Percentiles rank a stretch among this genome's conserved stretches.
phyloP scores from a whole-genome alignment of 2,888 invertebrate species.

The Carabus problematicus region DNA sequence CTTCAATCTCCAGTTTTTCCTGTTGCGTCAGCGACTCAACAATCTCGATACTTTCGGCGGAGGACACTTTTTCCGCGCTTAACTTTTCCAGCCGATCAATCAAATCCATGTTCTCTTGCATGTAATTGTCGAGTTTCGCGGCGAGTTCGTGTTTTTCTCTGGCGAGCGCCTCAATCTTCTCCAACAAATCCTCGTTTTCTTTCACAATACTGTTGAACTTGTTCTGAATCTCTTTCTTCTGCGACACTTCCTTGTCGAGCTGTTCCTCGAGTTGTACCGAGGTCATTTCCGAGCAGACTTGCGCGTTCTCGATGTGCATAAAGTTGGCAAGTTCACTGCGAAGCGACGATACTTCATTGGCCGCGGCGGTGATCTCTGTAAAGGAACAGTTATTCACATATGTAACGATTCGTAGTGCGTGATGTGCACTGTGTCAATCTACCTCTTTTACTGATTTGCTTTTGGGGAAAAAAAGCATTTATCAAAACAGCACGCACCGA shows the following conservation, averaged over 20 bases:
- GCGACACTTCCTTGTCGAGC: conserved; percentile 64
- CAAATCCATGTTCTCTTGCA: conserved; percentile 77
- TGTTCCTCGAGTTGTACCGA: conserved; percentile 82
- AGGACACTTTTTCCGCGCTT: conserved; percentile 74
- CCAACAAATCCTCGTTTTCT: conserved; percentile 64
- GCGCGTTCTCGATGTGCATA: conserved; percentile 69
- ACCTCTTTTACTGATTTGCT: conserved; percentile 44
- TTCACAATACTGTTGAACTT: conserved; percentile 62
- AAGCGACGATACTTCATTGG: conserved; percentile 69
- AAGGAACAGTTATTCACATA: conserved; percentile 37
- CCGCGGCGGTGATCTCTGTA: conserved; percentile 64
- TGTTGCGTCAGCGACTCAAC: conserved; percentile 75
- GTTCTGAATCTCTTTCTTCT: conserved; percentile 61
- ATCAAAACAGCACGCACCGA: conserved; percentile 20
- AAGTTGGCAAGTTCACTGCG: conserved; percentile 69
- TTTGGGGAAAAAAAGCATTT: conserved; percentile 43
- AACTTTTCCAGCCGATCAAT: conserved; percentile 76
- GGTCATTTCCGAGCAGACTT: conserved; percentile 80
- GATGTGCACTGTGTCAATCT: conserved; percentile 18
- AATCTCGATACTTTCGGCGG: conserved; percentile 78
- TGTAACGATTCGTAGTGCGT: conserved; percentile 2
- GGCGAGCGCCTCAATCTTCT: conserved; percentile 65
- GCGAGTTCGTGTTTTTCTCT: conserved; percentile 68
- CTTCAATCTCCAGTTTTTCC: conserved; percentile 73
- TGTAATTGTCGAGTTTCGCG: conserved; percentile 69